Evolutionary conservation across 2,888 invertebrate species (phyloP), one percentile per base, ranked within the genome.

Genomic region (Erynnis tages): DNA sequence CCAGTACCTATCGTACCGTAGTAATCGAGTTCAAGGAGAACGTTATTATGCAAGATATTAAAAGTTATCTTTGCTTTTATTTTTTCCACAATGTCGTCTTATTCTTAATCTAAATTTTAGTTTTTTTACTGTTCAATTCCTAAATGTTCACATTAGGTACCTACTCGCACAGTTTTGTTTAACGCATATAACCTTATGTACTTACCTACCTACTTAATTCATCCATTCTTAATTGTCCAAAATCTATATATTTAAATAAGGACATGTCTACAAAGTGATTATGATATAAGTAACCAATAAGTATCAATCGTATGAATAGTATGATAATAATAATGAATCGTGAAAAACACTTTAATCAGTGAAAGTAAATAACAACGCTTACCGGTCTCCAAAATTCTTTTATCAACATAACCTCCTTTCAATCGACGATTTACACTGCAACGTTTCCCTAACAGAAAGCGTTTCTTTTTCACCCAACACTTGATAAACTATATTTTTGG

Each of bases 351-450:
- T 35, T 19, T 2, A 37, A 27, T 21, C 4, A 46, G 35, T 37
- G 46, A 46, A 35, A 46, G 46, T 35, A 35, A 46, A 46, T 13
- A 37, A 10, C 6, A 49, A 43, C 63, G 80, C 83, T 82, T 57
- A 82, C 82, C 54, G 65, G 66, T 19, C 68, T 63, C 73, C 76
- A 73, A 59, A 73, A 58, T 58, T 74, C 70, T 62, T 79, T 76
- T 63, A 82, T 81, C 73, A 83, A 85, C 85, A 86, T 86, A 85
- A 86, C 84, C 83, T 83, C 74, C 70, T 62, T 60, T 49, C 13
- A 17, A 34, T n/a, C 25, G 16, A 21, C 19, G 13, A 14, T 32
- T 25, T 25, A 29, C 44, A 30, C 11, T 2, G 25, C 8, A n/a
- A 0, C 10, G n/a, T n/a, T n/a, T n/a, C n/a, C n/a, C n/a, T n/a